A percentile compares a stretch with the other conserved stretches of the same genome.
Evolutionary conservation across 1,140 invertebrate species (phyloP).

Genomic region (Radopholus similis): DNA sequence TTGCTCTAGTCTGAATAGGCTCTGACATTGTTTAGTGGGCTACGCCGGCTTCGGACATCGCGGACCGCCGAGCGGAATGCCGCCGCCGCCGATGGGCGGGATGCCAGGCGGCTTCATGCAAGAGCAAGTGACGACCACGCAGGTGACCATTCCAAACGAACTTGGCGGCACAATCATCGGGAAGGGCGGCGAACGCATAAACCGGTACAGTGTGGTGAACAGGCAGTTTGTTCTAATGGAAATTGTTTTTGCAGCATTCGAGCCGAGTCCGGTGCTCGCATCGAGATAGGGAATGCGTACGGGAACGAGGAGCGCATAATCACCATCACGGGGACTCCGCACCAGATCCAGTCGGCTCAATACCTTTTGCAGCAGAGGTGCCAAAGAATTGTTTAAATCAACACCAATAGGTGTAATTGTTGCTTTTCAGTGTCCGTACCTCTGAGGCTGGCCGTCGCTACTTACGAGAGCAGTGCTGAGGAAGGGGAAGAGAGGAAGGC

Average conservation of each 20-base stretch:
- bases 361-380: conserved; percentile 39
- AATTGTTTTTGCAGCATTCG: conserved; percentile 34
- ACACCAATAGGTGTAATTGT: not conserved
- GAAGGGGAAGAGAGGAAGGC: not conserved
- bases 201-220: conserved; percentile 29
- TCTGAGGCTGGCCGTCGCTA: conserved; percentile 36
- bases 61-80: conserved; percentile 14
- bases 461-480: conserved; percentile 26
- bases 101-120: conserved; percentile 27
- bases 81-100: conserved; percentile 17
- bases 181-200: conserved; percentile 44
- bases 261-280: conserved; percentile 41
- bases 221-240: not conserved
- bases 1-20: not conserved
- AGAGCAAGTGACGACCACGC: conserved; percentile 10
- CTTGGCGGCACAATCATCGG: conserved; percentile 48
- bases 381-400: not conserved
- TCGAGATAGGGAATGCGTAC: conserved; percentile 35
- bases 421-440: conserved; percentile 32
- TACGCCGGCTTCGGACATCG: conserved; percentile 19
- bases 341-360: conserved; percentile 33
- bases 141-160: conserved; percentile 52
- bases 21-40: not conserved
- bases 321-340: conserved; percentile 34
- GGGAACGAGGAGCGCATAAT: conserved; percentile 36